These are phyloP conservation scores for Toxotes lorentzi DNA, from an alignment of 2,797 vertebrate species.

Conservation along the genomic window DNA sequence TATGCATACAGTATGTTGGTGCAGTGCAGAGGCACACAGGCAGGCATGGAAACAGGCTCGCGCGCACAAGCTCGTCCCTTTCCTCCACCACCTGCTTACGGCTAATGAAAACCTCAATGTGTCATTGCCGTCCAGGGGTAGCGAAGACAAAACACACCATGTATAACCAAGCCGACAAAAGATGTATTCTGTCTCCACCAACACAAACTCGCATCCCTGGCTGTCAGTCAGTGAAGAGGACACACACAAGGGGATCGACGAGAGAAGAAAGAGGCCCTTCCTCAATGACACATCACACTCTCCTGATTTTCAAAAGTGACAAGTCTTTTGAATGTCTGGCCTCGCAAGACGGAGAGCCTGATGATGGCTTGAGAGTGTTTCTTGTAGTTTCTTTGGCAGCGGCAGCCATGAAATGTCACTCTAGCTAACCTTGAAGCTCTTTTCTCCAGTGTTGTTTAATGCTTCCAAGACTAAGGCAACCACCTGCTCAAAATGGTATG, in stretches of 20 bases:
- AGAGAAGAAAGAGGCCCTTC: conserved; percentile 85
- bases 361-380: conserved; percentile 78
- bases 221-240: conserved; percentile 88
- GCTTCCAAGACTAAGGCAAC: conserved; percentile 66
- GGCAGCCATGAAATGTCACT: conserved; percentile 79
- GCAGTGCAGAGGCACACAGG: conserved; percentile 60
- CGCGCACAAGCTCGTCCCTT: conserved; percentile 67
- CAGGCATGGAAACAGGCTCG: conserved; percentile 51
- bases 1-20: conserved; percentile 65
- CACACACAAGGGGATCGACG: conserved; percentile 80
- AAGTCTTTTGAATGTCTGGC: conserved; percentile 86
- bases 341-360: conserved; percentile 77
- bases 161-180: conserved; percentile 92
- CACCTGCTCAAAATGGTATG: conserved; percentile 61
- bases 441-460: conserved; percentile 72
- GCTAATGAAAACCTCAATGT: conserved; percentile 95
- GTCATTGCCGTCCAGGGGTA: conserved; percentile 86
- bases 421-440: conserved; percentile 77
- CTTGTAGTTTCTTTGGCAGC: conserved; percentile 76
- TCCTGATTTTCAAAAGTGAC: conserved; percentile 88
- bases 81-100: conserved; percentile 87
- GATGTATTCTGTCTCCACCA: conserved; percentile 90
- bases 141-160: conserved; percentile 90
- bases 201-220: conserved; percentile 91
- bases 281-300: conserved; percentile 89